Evolutionary conservation across 2,113 vertebrate genomes (phyloP).

Genomic region (Podarcis muralis): DNA sequence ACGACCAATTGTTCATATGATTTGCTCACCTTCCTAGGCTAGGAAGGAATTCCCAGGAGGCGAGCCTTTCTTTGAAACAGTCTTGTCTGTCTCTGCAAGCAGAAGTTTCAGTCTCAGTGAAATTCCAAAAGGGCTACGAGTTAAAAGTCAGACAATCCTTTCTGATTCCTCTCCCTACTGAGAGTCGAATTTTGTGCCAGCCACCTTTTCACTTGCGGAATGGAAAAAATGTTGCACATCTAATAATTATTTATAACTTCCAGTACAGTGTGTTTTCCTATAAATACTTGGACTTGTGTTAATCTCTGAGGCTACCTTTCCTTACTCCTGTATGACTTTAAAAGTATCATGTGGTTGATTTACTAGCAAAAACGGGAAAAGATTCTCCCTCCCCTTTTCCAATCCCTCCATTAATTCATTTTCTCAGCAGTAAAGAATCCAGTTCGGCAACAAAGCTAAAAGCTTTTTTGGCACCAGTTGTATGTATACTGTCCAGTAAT

Average conservation of each 20-base stretch:
- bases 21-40: neutral
- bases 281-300: conserved; percentile 76
- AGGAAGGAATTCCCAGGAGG: neutral
- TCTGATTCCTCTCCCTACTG: conserved; percentile 41
- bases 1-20: conserved; percentile 1
- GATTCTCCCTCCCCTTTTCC: conserved; percentile 70
- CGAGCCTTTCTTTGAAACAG: conserved; percentile 44
- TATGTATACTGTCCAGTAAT: conserved; percentile 84
- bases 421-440: conserved; percentile 86
- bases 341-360: conserved; percentile 79
- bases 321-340: conserved; percentile 71
- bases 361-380: conserved; percentile 77
- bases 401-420: conserved; percentile 84
- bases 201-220: conserved; percentile 60
- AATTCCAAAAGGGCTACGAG: conserved; percentile 39
- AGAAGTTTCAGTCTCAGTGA: conserved; percentile 39
- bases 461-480: conserved; percentile 86
- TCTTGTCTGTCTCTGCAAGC: conserved; percentile 44
- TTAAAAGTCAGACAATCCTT: conserved; percentile 39
- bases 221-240: conserved; percentile 62
- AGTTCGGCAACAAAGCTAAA: conserved; percentile 87
- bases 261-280: conserved; percentile 69
- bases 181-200: conserved; percentile 53
- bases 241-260: conserved; percentile 77
- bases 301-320: conserved; percentile 71